Conservation (phyloP, 1,140 invertebrate genomes). For the Ganaspis sp. region DNA sequence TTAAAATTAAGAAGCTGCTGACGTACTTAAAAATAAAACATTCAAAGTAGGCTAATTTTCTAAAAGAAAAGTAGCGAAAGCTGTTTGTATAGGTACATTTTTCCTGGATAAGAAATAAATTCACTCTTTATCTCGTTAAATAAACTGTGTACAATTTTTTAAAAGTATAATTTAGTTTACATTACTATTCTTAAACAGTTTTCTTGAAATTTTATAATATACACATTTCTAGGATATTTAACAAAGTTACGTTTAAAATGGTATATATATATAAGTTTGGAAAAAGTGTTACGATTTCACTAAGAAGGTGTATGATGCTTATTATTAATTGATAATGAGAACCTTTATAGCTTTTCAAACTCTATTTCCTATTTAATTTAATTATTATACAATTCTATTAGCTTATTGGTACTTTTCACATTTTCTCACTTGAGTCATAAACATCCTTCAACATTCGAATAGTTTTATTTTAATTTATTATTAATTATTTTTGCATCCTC, state of each 20-base stretch:
- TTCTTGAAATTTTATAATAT: not conserved
- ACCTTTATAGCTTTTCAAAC: not conserved
- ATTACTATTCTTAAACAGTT: not conserved
- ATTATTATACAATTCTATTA: not conserved
- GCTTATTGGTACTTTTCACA: not conserved
- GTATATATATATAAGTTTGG: not conserved
- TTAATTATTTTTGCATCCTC: too few species aligned
- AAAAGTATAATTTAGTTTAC: not conserved
- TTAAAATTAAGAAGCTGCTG: not conserved
- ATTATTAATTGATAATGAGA: constrained; percentile 15
- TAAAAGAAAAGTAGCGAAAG: constrained; percentile 1
- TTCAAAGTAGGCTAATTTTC: not conserved
- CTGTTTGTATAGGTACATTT: not conserved
- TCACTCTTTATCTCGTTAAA: not conserved
- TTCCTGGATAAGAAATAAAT: not conserved
- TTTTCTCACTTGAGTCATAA: not conserved
- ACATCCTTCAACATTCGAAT: not conserved
- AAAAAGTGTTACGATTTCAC: constrained; percentile 28
- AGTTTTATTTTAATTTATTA: too few species aligned
- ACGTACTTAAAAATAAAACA: not conserved
- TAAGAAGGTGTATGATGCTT: not conserved
- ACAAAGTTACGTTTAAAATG: not conserved
- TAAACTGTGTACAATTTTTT: not conserved
- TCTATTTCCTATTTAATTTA: not conserved
- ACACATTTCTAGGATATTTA: not conserved